A percentile compares a stretch with the other conserved stretches of the same genome.
Evolutionary conservation across 2,888 invertebrate species (phyloP).

Genomic region (Pyrochroa serraticornis): DNA sequence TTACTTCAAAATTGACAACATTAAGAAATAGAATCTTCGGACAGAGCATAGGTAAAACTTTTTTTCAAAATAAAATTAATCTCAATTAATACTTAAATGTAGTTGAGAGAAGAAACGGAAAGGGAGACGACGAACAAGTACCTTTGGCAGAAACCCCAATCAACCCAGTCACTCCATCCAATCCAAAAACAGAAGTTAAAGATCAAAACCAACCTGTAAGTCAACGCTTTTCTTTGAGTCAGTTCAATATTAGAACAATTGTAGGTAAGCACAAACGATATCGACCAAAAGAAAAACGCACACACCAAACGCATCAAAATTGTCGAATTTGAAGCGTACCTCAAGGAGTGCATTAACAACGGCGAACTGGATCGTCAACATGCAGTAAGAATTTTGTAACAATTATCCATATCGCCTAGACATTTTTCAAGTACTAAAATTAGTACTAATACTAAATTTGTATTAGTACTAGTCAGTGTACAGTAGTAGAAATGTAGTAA

Average conservation of each 20-base stretch:
- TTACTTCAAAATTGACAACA: background rate
- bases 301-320: slow-evolving; percentile 44
- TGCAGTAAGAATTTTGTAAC: slow-evolving; percentile 25
- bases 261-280: background rate
- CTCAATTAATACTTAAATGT: background rate
- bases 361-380: slow-evolving; percentile 42
- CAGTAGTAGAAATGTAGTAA: too few relatives aligned
- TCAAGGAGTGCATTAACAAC: slow-evolving; percentile 49
- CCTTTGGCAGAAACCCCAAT: background rate
- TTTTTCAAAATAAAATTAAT: background rate
- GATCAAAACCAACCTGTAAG: background rate
- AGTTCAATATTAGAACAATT: background rate
- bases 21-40: background rate
- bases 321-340: slow-evolving; percentile 53
- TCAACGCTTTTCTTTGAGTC: background rate
- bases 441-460: too few relatives aligned
- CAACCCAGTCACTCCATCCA: slow-evolving; percentile 5
- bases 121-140: background rate
- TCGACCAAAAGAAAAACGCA: background rate
- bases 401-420: background rate
- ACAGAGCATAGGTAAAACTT: background rate
- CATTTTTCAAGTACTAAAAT: too few relatives aligned
- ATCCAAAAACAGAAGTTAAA: slow-evolving; percentile 5
- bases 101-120: background rate
- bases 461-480: too few relatives aligned